Conservation (phyloP, 2,797 vertebrate genomes). For the Enteromius trimaculatus region DNA sequence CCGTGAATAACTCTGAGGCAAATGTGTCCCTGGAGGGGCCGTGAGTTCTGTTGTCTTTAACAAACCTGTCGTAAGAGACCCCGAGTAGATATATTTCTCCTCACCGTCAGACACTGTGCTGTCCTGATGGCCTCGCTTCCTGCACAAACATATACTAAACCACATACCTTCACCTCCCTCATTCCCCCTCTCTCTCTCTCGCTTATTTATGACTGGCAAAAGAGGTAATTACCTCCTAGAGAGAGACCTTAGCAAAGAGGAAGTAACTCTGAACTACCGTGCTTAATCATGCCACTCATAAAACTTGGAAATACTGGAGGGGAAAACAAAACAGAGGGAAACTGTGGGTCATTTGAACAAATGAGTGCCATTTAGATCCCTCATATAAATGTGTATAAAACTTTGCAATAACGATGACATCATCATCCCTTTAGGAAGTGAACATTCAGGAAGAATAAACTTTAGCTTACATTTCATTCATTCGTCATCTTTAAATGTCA, state of each 20-base stretch:
- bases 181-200: background rate
- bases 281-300: constrained; percentile 75
- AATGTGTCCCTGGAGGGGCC: constrained; percentile 56
- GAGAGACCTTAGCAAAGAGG: constrained; percentile 65
- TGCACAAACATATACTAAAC: constrained; percentile 58
- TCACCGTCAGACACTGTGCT: constrained; percentile 70
- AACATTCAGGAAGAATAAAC: background rate
- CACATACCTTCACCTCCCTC: constrained; percentile 7
- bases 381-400: background rate
- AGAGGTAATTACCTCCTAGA: constrained; percentile 71
- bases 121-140: constrained; percentile 67
- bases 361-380: background rate
- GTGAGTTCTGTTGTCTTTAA: constrained; percentile 63
- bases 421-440: background rate
- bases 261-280: constrained; percentile 63
- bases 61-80: constrained; percentile 62
- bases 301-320: constrained; percentile 63
- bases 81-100: constrained; percentile 63
- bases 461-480: background rate
- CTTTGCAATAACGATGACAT: background rate
- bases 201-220: constrained; percentile 69
- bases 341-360: background rate
- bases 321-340: background rate
- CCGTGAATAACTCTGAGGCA: constrained; percentile 47
- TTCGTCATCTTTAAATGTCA: background rate